A percentile compares a stretch with the other conserved stretches of the same genome.
These are phyloP conservation scores for Peromyscus attwateri DNA, from an alignment of 2,797 vertebrate genomes.

Conservation along the genomic window DNA sequence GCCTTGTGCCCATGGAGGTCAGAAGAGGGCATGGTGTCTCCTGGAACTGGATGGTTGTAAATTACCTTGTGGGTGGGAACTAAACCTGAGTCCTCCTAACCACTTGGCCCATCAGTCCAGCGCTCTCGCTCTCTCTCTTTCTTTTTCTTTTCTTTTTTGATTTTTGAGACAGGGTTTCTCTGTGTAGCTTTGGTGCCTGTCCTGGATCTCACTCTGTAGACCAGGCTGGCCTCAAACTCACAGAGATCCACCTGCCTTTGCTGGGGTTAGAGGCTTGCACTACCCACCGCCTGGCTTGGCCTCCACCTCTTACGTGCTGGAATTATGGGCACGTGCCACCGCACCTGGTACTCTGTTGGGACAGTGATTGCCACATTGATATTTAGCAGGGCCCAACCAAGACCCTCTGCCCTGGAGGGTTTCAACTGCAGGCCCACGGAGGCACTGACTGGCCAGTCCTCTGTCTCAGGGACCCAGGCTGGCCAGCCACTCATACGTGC, in stretches of 20 bases:
- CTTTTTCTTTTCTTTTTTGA: too few species aligned
- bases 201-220: too few species aligned
- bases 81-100: neutral
- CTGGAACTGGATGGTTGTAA: neutral
- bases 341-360: neutral
- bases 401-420: neutral
- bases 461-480: neutral
- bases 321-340: neutral
- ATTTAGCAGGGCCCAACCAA: accelerated
- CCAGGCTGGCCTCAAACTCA: too few species aligned
- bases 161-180: too few species aligned
- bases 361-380: neutral
- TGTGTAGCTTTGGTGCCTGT: too few species aligned
- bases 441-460: neutral
- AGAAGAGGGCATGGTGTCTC: neutral
- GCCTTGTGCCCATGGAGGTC: neutral
- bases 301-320: neutral
- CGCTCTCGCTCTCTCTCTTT: too few species aligned
- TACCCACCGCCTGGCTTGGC: too few species aligned
- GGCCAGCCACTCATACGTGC: neutral
- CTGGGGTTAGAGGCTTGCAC: too few species aligned
- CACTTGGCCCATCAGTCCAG: neutral
- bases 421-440: neutral
- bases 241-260: too few species aligned
- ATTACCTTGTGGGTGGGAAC: neutral